Evolutionary conservation across 2,888 invertebrate genomes (phyloP), one percentile per base, ranked within the genome.

Genomic region (Cephalotes varians): DNA sequence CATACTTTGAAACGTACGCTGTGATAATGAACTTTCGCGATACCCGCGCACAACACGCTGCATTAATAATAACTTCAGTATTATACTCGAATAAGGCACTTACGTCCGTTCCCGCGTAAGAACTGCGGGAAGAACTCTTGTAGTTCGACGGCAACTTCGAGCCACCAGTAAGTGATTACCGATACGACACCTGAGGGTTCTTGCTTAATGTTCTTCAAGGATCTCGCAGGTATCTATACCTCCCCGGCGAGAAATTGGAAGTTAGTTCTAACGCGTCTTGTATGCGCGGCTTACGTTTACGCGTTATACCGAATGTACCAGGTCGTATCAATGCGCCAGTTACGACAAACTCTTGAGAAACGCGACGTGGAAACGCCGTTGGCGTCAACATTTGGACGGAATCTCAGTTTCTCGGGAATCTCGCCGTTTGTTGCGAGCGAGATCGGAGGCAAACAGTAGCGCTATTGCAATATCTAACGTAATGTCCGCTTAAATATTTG

Each of bases 381-480:
- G 51, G 76, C 71, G 71, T 76, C 71, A 67, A 76, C 51, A 69
- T 76, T 76, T 69, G 69, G 51, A 37, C 34, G 28, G 69, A 76
- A 40, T 76, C 71, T n/a, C 69, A 76, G 76, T 76, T 64, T 47
- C 64, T 71, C 44, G 18, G 65, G n/a, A 65, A 47, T 64, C 47
- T 64, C 76, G 28, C 51, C 37, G 51, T 76, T 76, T 67, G 67
- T 76, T 65, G 49, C 76, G 25, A 51, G 15, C 69, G 12, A 65
- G 44, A 49, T 12, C 21, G 37, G n/a, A 10, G 28, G 67, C 69
- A 76, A 76, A 76, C 40, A 67, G 76, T 21, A 28, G 40, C 28
- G 76, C 71, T 76, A 67, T 76, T 76, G 71, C 76, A 76, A 76
- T 76, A 76, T 76, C 76, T 76, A 76, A 67, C 51, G 69, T 76